These are phyloP conservation scores for Cheilosia impressa DNA, from an alignment of 2,888 invertebrate genomes.

Conservation along the genomic window DNA sequence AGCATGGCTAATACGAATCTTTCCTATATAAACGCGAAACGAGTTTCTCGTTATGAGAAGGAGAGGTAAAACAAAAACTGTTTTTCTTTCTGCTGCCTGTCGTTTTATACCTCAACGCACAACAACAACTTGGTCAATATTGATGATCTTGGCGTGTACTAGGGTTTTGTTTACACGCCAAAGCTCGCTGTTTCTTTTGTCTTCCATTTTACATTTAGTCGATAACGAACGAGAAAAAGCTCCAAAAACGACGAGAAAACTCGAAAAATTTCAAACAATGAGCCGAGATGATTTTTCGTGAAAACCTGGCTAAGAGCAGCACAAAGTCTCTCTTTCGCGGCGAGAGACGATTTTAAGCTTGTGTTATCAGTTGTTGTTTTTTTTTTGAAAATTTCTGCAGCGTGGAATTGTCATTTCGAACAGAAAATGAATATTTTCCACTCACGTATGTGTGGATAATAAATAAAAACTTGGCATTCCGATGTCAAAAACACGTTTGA, in stretches of 20 bases:
- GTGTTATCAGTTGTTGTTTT: slow-evolving; percentile 33
- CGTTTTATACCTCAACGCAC: slow-evolving; percentile 20
- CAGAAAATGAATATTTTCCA: slow-evolving; percentile 44
- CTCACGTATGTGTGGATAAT: slow-evolving; percentile 26
- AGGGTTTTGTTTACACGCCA: slow-evolving; percentile 69
- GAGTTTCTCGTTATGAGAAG: slow-evolving; percentile 73
- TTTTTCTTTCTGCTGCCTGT: slow-evolving; percentile 14
- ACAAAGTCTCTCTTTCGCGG: slow-evolving; percentile 43
- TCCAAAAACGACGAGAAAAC: slow-evolving; percentile 18
- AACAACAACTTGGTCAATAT: slow-evolving; percentile 28
- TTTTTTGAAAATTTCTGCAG: slow-evolving; percentile 24
- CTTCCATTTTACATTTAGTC: not conserved
- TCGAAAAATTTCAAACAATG: slow-evolving; percentile 8
- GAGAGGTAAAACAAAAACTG: slow-evolving; percentile 49
- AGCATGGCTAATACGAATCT: slow-evolving; percentile 72
- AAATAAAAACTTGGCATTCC: slow-evolving; percentile 29
- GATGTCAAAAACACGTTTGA: slow-evolving; percentile 36
- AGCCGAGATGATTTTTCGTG: slow-evolving; percentile 43
- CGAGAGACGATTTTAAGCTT: slow-evolving; percentile 32
- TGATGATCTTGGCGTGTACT: slow-evolving; percentile 45
- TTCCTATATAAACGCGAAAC: slow-evolving; percentile 74
- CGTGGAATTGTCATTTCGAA: not conserved
- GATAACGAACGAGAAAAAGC: slow-evolving; percentile 53
- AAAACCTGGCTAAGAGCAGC: slow-evolving; percentile 41
- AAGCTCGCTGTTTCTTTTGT: slow-evolving; percentile 49